A percentile compares a stretch with the other conserved stretches of the same genome.
These are phyloP conservation scores for Acrocephalus arundinaceus DNA, from an alignment of 2,113 vertebrate genomes.

Conservation along the genomic window DNA sequence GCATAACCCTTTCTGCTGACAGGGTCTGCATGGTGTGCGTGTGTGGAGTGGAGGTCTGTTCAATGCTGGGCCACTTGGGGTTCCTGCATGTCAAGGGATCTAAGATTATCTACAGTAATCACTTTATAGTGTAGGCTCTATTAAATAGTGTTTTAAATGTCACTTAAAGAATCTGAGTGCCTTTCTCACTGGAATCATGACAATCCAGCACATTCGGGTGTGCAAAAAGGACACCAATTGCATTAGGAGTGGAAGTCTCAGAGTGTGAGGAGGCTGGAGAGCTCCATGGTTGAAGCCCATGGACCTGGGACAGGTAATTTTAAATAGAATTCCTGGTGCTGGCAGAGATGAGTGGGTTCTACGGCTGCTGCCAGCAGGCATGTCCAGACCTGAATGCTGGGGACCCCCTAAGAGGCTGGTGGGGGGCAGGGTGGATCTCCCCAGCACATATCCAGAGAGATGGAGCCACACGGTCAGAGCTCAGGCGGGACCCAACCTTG, in stretches of 20 bases:
- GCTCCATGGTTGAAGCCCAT: not conserved
- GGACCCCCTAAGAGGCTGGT: accelerated
- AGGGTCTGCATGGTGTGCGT: not conserved
- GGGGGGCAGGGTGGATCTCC: too few relatives aligned
- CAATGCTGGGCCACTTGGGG: accelerated
- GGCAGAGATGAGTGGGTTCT: not conserved
- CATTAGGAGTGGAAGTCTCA: not conserved
- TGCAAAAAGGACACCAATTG: not conserved
- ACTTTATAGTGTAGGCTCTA: not conserved
- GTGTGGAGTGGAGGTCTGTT: not conserved
- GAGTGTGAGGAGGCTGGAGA: not conserved
- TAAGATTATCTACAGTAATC: not conserved
- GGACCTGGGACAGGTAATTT: accelerated
- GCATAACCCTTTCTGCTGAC: not conserved
- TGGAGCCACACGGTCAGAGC: not conserved
- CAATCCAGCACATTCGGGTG: not conserved
- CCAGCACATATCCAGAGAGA: not conserved
- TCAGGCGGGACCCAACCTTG: not conserved
- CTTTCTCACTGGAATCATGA: not conserved
- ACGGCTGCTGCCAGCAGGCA: not conserved
- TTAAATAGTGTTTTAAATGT: not conserved
- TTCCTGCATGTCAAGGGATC: not conserved
- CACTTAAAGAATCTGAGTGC: not conserved
- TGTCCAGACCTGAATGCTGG: not conserved
- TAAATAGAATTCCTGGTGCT: not conserved